Base-by-base conservation (phyloP, 2,797 vertebrate species). In the Chaetodon trifasciatus region DNA sequence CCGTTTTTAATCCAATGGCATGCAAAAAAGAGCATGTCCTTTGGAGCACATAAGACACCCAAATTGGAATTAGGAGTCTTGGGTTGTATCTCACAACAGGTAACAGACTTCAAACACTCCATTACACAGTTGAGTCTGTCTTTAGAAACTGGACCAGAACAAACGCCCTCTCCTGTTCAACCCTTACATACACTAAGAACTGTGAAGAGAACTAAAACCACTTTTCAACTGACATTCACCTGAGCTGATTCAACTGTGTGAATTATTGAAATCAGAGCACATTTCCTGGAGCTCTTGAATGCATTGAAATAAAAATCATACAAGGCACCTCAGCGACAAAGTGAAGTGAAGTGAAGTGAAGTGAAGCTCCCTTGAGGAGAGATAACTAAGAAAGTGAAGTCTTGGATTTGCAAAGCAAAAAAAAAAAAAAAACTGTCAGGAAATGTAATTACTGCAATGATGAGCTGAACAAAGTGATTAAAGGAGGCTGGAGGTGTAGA, bases 391-490 rank as follows among this genome's bases (percentile, higher is more conserved):
- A 86, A 70, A 87, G 73, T 56, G 47, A 79, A 69, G 74, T 85
- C 82, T 83, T 66, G 60, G 78, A 85, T 84, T 86, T 87, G 76
- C 74, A 68, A 84, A 74, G 53, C 47, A 44, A 40, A 70, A 70
- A 70, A 74, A 61, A 79, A 39, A 69, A 70, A 71, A 85, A 84
- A 76, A 71, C 37, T 70, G 78, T 81, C 70, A 76, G 74, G 66
- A 84, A 92, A 88, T 85, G 79, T 87, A 93, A 92, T 90, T 90
- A 86, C 83, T 73, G 83, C 85, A 76, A 89, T 86, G 87, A 93
- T 88, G 84, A 88, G 86, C 78, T 85, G 82, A 90, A 84, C 79
- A 82, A 82, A 88, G 86, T 84, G 91, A 93, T 92, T 92, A 91
- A 92, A 86, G 83, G 71, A 68, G 85, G 74, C 86, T 85, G 55